Evolutionary conservation across 2,113 vertebrate genomes (phyloP), one percentile per base, ranked within the genome.

Genomic region (Phrynocephalus versicolor): DNA sequence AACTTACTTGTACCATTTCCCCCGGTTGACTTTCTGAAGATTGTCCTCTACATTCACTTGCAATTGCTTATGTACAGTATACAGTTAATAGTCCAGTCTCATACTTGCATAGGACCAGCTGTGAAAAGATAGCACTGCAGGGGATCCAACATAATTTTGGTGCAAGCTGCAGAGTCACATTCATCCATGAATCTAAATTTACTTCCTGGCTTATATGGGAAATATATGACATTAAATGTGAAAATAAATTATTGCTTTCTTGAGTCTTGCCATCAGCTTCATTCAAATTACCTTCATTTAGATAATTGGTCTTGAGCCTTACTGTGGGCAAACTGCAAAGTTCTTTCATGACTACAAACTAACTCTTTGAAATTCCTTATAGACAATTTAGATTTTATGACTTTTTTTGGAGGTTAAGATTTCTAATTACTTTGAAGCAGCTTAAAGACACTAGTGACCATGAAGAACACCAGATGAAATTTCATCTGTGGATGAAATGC

Each of bases 111-210:
- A 21, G 37, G 51, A 37, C 81, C 86, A 91, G 77, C 88, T 94
- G 90, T 90, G 79, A 73, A 21, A 72, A 58, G 51, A 93, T 37
- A 70, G 41, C 83, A 82, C 88, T 39, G 12, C 67, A 84, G 91
- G 91, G 86, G 93, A 89, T 88, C 58, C 13, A 2, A 27, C 83
- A 8, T 72, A 85, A 93, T 82, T 91, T 88, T 77, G 55, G 81
- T 81, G n/a, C 81, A 83, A 57, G 41, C 70, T 91, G 57, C 10
- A 18, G 3, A 92, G 80, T 92, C 79, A 77, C 71, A 83, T 77
- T 64, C 39, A 67, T 73, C 45, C 35, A 90, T 91, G 91, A 90
- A 92, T 92, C 78, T 89, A 75, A 89, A 89, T 91, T 91, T 70
- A 73, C 75, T 87, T 82, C 62, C 80, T 87, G 71, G 23, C 35